Conservation (phyloP, 2,113 vertebrate genomes). For the Brachypteracias leptosomus region DNA sequence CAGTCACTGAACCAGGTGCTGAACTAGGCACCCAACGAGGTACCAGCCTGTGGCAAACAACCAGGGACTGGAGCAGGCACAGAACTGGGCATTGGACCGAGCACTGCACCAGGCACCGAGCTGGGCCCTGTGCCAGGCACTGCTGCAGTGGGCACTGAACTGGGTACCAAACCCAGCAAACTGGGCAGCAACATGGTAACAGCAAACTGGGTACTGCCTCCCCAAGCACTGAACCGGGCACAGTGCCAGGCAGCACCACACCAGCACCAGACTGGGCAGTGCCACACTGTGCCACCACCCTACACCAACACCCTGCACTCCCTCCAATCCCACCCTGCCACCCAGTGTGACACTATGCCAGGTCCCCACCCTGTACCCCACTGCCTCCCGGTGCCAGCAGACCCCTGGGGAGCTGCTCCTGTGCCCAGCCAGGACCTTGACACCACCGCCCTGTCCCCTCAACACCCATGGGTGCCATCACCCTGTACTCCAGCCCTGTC, state of each 20-base stretch:
- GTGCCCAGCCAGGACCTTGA: not conserved
- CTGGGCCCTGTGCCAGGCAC: not conserved
- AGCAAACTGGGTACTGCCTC: too few species aligned
- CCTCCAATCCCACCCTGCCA: not conserved
- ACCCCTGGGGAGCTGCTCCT: rapidly evolving
- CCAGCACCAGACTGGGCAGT: not conserved
- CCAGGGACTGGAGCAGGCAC: too few species aligned
- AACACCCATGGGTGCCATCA: not conserved
- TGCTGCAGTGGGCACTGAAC: not conserved
- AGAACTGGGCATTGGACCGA: too few species aligned
- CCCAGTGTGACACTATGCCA: not conserved
- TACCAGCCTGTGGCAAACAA: not conserved
- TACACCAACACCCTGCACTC: not conserved
- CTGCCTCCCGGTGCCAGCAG: not conserved
- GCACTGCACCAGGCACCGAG: not conserved
- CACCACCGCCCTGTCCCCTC: not conserved
- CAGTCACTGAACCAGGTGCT: not conserved
- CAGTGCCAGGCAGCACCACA: too few species aligned
- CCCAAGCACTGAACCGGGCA: not conserved
- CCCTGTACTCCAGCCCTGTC: not conserved
- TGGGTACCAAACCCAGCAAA: not conserved
- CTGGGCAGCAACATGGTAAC: not conserved
- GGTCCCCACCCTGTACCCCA: not conserved
- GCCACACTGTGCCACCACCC: rapidly evolving
- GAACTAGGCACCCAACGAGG: not conserved